Evolutionary conservation across 2,888 invertebrate genomes (phyloP).

Genomic region (Pomacea canaliculata): DNA sequence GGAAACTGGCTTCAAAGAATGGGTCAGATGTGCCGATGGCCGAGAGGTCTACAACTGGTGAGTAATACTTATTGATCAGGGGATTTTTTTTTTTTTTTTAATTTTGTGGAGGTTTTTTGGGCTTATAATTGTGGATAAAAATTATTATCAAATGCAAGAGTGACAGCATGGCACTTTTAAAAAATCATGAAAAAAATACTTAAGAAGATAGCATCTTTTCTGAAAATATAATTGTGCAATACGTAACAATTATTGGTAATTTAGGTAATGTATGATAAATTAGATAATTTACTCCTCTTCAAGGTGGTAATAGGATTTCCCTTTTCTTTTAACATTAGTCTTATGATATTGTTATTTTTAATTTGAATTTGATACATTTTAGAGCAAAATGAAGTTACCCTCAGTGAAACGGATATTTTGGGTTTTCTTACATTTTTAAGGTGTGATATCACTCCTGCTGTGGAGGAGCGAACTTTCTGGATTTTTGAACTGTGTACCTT

Average conservation of each 20-base stretch:
- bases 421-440: constrained; percentile 72
- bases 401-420: background rate
- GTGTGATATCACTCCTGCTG: constrained; percentile 86
- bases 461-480: constrained; percentile 88
- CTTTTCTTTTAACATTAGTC: background rate
- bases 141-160: background rate
- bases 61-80: constrained; percentile 1
- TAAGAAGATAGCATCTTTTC: too few relatives aligned
- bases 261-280: too few relatives aligned
- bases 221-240: too few relatives aligned
- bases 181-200: too few relatives aligned
- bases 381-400: too few relatives aligned
- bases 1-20: constrained; percentile 54
- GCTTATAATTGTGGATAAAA: background rate
- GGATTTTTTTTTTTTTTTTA: constrained; percentile 14
- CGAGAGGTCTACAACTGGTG: constrained; percentile 46
- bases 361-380: too few relatives aligned
- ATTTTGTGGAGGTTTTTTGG: background rate
- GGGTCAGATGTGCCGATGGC: constrained; percentile 47
- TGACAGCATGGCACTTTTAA: background rate
- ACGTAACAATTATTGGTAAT: too few relatives aligned
- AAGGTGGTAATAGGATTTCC: background rate
- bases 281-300: too few relatives aligned
- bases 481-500: constrained; percentile 83
- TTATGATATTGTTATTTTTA: too few relatives aligned